Evolutionary conservation across 2,888 invertebrate genomes (phyloP).

Genomic region (Hetaerina titia): DNA sequence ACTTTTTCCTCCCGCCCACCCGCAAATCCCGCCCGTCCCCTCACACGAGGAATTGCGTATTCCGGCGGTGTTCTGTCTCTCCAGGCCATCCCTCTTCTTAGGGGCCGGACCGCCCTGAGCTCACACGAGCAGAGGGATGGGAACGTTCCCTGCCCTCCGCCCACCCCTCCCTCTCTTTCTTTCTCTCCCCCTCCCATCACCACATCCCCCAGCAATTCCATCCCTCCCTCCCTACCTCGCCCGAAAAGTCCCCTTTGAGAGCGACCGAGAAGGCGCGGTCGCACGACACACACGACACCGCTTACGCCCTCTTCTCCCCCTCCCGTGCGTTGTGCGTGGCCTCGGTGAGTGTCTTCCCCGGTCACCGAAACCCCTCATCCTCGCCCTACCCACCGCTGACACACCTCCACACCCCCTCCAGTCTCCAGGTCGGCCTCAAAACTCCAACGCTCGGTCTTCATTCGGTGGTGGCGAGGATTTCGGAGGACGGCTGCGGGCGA

Average conservation of each 20-base stretch:
- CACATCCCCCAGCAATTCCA: neutral
- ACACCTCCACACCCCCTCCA: neutral
- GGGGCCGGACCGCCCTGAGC: neutral
- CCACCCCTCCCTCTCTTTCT: neutral
- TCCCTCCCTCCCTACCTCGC: neutral
- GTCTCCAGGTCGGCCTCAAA: neutral
- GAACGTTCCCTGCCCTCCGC: neutral
- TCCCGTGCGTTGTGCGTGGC: no score
- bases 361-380: neutral
- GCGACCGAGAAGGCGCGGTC: no score
- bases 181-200: neutral
- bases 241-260: neutral
- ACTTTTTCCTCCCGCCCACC: neutral
- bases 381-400: neutral
- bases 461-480: neutral
- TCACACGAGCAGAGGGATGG: neutral
- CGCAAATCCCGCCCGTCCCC: slow-evolving; percentile 3
- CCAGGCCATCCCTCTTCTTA: neutral
- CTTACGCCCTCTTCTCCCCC: no score
- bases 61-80: neutral
- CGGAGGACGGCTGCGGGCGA: neutral
- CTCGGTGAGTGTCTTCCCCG: no score
- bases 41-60: neutral
- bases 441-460: neutral
- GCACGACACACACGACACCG: no score